Base-by-base conservation (phyloP, 2,113 vertebrate genomes). In the Paratilapia polleni region DNA sequence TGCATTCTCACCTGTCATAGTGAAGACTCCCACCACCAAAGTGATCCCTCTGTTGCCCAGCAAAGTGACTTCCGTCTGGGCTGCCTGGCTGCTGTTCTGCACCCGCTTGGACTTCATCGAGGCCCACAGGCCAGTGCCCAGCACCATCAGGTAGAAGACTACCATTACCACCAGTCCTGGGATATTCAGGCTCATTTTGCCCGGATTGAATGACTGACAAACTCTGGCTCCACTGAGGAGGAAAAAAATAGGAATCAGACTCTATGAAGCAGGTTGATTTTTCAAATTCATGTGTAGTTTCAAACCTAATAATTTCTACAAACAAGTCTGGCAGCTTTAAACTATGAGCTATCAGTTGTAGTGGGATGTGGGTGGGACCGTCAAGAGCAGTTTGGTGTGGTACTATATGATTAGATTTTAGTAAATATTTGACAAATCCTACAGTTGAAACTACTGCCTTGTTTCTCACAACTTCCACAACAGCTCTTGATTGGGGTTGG, bases 121-220 rank as follows among this genome's bases (percentile, higher is more conserved):
- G 2, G 88, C 88, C 88, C 88, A 92, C 43, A 90, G 63, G 31
- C 91, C 91, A 26, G 79, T 87, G 1, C 59, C 84, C 10, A 92
- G 89, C n/a, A 90, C 85, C 82, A 92, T 84, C 47, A 87, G 31
- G 74, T 92, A 92, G 77, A 92, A 92, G 4, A 88, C 1, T 15
- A 92, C 12, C 31, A 82, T 88, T 12, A 59, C 91, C 0, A 83
- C 1, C 49, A 90, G 80, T 1, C 91, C 91, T 1, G 85, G 80
- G 64, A 89, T 19, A 61, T 92, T 90, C 47, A 74, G 47, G 31
- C 26, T 28, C 68, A 74, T 74, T 26, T 24, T 74, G 26, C 28
- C 20, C 41, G 12, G 41, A 17, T 9, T 28, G 26, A 4, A 70
- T 28, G 24, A 70, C 24, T 49, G 64, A 17, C 9, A 49, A 49